These are phyloP conservation scores for Erynnis tages DNA, from an alignment of 2,888 invertebrate species.

Conservation along the genomic window DNA sequence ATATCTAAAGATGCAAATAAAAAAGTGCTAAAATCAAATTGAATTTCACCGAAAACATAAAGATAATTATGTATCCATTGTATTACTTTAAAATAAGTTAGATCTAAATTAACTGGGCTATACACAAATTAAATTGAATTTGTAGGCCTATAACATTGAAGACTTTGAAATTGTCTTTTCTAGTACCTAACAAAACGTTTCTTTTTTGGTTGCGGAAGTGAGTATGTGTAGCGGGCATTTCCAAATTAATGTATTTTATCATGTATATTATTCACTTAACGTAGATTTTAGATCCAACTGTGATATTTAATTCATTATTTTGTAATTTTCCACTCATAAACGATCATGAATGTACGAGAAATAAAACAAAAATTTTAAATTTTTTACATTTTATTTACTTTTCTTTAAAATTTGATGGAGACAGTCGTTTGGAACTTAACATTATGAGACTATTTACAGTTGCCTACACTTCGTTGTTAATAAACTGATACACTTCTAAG, in stretches of 20 bases:
- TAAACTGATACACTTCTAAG: constrained; percentile 30
- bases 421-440: constrained; percentile 39
- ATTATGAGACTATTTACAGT: constrained; percentile 40
- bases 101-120: no score
- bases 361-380: constrained; percentile 37
- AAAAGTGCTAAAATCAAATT: no score
- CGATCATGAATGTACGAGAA: constrained; percentile 35
- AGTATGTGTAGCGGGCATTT: no score
- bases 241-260: neutral
- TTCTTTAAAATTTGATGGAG: constrained; percentile 29
- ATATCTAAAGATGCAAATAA: no score
- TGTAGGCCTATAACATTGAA: neutral
- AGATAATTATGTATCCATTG: no score
- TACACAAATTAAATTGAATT: no score
- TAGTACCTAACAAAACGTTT: no score
- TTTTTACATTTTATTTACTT: constrained; percentile 40
- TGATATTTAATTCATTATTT: constrained; percentile 53
- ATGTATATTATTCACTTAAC: constrained; percentile 11
- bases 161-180: no score
- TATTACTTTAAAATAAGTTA: no score
- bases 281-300: constrained; percentile 69
- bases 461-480: constrained; percentile 32
- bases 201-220: no score
- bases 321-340: constrained; percentile 36
- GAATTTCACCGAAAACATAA: no score